Base-by-base conservation (phyloP, 2,797 vertebrate genomes). In the Antrozous pallidus region DNA sequence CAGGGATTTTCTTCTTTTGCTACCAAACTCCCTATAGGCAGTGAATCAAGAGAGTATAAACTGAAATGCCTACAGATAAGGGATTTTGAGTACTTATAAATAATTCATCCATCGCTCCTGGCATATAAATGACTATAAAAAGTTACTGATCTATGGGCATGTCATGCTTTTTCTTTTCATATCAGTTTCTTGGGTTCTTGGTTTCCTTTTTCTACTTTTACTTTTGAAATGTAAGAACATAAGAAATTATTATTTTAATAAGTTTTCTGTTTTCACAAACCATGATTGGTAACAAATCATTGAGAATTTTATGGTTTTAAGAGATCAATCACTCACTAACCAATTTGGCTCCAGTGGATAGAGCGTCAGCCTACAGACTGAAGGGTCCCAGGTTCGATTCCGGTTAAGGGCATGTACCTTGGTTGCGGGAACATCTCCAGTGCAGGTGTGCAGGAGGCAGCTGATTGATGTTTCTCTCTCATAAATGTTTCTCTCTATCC, bases 111-210 rank as follows among this genome's bases (percentile, higher is more conserved):
- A 69, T 51, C 22, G 49, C 54, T 81, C 88, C 45, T 69, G 40
- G 71, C 31, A 96, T 63, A 84, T 95, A 94, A 95, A 95, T 95
- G 11, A 73, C n/a, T 85, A 86, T 94, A 79, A 84, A 94, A 91
- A 85, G 51, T 85, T 95, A 79, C 28, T 95, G 36, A 90, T 74
- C 69, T 96, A 51, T 54, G 45, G 31, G 28, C 6, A 94, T 71
- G 36, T 38, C 77, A 47, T 91, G 56, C 2, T 47, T 96, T 95
- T 84, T 71, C 47, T 84, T 38, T 90, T 94, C 47, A 70, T 81
- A 33, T 82, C 56, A 71, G 1, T 93, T 94, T 89, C 28, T 94
- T 91, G 20, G 40, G 91, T 89, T 81, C 28, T 70, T 94, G 61
- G 14, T 51, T 95, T 95, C 18, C 13, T 80, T 94, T 96, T 26